A percentile compares a stretch with the other conserved stretches of the same genome.
Evolutionary conservation across 2,113 vertebrate genomes (phyloP).

Genomic region (Pogona vitticeps): DNA sequence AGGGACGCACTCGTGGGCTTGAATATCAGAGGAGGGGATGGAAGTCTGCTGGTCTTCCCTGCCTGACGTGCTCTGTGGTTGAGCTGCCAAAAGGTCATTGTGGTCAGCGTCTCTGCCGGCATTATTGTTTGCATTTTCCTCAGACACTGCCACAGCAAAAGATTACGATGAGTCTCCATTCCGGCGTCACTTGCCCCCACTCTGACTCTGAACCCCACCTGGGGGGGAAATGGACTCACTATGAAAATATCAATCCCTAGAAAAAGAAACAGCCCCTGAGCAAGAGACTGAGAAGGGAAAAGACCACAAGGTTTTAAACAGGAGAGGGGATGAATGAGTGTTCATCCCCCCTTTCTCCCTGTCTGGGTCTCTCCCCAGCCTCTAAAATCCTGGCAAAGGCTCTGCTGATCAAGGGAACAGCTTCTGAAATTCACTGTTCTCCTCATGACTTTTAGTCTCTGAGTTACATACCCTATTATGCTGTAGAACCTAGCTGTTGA

Average conservation of each 20-base stretch:
- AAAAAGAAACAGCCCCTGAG: constrained; percentile 25
- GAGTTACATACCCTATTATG: not conserved
- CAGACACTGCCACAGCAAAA: constrained; percentile 36
- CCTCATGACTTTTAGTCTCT: not conserved
- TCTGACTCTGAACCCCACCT: constrained; percentile 14
- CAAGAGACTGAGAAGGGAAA: not conserved
- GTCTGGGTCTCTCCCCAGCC: not conserved
- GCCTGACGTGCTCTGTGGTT: not conserved
- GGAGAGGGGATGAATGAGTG: not conserved
- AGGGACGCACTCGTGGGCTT: not conserved
- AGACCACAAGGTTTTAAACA: constrained; percentile 9
- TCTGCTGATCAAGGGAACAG: not conserved
- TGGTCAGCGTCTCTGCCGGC: constrained; percentile 16
- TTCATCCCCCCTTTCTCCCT: not conserved
- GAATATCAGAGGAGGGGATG: not conserved
- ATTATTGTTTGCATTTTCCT: constrained; percentile 36
- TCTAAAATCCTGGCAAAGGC: not conserved
- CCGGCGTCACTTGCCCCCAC: constrained; percentile 24
- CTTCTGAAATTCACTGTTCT: not conserved
- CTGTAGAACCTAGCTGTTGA: not conserved
- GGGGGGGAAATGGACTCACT: constrained; percentile 33
- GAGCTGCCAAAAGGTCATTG: constrained; percentile 17
- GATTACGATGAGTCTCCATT: constrained; percentile 30
- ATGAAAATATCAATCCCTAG: constrained; percentile 34
- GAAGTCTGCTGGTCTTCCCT: not conserved